Base-by-base conservation (phyloP, 2,113 vertebrate genomes). In the Oncorhynchus masou region DNA sequence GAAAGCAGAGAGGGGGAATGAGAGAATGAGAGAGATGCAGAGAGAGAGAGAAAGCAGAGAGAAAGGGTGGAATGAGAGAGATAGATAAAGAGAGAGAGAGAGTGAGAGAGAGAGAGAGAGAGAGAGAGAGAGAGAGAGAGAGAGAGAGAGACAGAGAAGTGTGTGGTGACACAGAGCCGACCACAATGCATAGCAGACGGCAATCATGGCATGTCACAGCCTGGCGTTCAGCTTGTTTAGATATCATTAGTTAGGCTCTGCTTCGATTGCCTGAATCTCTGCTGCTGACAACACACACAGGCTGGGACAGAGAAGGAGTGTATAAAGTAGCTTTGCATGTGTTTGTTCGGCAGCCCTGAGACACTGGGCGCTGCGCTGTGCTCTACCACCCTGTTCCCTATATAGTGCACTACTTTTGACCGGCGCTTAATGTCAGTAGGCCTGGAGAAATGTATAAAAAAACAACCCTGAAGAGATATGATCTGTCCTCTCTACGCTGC, bases 151-250 rank as follows among this genome's bases (percentile, higher is more conserved):
- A 54, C 11, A 13, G 67, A 57, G 45, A 15, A 11, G 54, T 39
- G 70, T 29, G 65, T 48, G 49, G n/a, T 51, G 77, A 45, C 59
- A 45, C n/a, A 64, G 25, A 62, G 25, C 19, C 19, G 15, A 51
- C 45, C 19, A n/a, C 15, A 57, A 39, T 15, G n/a, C 71, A 73
- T 29, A 74, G 66, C 77, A 77, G 34, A 70, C 62, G 34, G 73
- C 51, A 75, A 62, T 73, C 78, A 79, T 49, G 22, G 31, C 54
- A 68, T 82, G 79, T 54, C 68, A 24, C 49, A 31, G 31, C 69
- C 73, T 48, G 25, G 75, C 65, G 70, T 73, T 62, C 31, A 74
- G 73, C 75, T 68, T 85, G 73, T 74, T 78, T 81, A 12, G 72
- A 80, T 31, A 51, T 80, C 65, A 79, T 74, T 79, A 77, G 31